phyloP scores from a whole-genome alignment of 2,113 vertebrate genomes.

The Piaya cayana region DNA sequence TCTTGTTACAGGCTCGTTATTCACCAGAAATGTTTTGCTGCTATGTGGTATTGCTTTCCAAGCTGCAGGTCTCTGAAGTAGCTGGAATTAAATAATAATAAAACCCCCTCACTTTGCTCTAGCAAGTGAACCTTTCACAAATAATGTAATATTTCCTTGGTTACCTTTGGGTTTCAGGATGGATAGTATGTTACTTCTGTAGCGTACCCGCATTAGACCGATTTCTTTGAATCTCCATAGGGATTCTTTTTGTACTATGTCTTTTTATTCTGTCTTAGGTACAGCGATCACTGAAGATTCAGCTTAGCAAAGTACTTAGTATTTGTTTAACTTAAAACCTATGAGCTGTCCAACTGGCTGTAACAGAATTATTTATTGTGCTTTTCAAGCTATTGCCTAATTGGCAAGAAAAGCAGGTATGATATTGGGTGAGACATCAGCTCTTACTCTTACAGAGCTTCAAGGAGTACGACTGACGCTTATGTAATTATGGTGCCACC shows the following conservation, averaged over 20 bases:
- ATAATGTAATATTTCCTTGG: not conserved
- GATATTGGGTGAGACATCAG: not conserved
- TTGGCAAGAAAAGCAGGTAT: not conserved
- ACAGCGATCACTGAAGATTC: not conserved
- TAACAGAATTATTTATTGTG: not conserved
- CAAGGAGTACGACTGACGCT: not conserved
- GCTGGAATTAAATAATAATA: not conserved
- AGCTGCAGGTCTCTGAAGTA: not conserved
- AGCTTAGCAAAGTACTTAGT: not conserved
- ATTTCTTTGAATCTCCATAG: not conserved
- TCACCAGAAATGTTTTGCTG: not conserved
- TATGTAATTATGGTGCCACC: not conserved
- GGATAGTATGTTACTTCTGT: not conserved
- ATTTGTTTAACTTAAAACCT: not conserved
- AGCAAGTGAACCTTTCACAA: not conserved
- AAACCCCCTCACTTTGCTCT: not conserved
- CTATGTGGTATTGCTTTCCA: conserved; percentile 6
- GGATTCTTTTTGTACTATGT: not conserved
- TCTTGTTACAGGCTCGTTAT: not conserved
- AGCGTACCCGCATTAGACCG: not conserved
- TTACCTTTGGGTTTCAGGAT: not conserved
- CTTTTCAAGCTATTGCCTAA: not conserved
- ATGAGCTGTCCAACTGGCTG: not conserved
- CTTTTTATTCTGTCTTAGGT: not conserved
- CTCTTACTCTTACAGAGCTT: not conserved